A percentile compares a stretch with the other conserved stretches of the same genome.
Conservation (phyloP, 1,140 invertebrate genomes). For the Venturia canescens region DNA sequence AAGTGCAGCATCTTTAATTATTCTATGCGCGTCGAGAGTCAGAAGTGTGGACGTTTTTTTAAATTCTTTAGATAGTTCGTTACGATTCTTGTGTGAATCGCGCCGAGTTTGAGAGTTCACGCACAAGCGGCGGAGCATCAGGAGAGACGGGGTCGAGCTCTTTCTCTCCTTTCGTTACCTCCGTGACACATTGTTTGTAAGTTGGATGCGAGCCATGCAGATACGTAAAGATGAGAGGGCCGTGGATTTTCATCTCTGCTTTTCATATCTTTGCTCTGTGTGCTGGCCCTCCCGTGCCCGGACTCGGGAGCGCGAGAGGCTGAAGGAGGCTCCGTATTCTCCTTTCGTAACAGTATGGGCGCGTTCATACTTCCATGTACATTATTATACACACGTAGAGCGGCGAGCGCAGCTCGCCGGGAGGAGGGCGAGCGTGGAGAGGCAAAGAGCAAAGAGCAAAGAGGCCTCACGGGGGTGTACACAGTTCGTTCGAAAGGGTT, state of each 20-base stretch:
- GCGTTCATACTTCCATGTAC: neutral
- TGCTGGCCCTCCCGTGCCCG: neutral
- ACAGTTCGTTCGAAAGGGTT: constrained; percentile 13
- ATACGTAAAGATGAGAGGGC: constrained; percentile 19
- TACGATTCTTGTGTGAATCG: neutral
- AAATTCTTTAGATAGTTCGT: neutral
- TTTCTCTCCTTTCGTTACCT: neutral
- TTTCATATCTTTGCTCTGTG: constrained; percentile 34
- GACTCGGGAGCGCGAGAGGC: constrained; percentile 2
- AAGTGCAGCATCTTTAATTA: constrained; percentile 17
- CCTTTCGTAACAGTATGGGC: neutral
- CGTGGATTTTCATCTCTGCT: constrained; percentile 39
- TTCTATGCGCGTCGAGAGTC: constrained; percentile 4
- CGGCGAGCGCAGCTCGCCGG: neutral
- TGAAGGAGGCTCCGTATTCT: constrained; percentile 17
- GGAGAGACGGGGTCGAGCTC: neutral
- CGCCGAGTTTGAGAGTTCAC: neutral
- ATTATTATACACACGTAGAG: neutral
- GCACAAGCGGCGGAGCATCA: neutral
- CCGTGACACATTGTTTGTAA: constrained; percentile 28
- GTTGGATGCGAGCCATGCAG: neutral
- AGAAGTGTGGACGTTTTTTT: constrained; percentile 13
- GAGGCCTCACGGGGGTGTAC: constrained; percentile 45
- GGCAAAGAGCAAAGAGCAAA: constrained; percentile 47
- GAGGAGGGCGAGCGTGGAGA: constrained; percentile 12